Conservation (phyloP, 2,797 vertebrate species). For the Halcyon leucocephala region DNA sequence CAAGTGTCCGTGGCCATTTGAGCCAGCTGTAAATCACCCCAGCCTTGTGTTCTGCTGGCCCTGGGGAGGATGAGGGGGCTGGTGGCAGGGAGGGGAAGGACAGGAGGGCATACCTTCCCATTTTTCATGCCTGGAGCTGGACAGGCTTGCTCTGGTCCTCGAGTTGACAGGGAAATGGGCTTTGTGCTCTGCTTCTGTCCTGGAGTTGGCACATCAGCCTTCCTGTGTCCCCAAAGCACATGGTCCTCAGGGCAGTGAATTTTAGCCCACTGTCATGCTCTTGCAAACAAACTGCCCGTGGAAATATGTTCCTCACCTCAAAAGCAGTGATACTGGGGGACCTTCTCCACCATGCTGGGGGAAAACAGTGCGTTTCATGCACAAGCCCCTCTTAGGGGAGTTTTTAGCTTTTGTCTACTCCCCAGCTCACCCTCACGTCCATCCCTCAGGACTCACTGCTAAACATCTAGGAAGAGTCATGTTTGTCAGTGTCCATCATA, state of each 20-base stretch:
- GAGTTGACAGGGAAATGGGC: not conserved
- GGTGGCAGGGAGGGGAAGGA: not conserved
- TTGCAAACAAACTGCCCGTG: not conserved
- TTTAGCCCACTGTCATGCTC: not conserved
- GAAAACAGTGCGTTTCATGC: not conserved
- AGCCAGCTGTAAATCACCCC: not conserved
- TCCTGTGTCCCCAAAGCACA: rapidly evolving
- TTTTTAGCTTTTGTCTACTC: not conserved
- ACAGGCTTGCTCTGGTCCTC: not conserved
- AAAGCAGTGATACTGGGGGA: not conserved
- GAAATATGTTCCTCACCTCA: not conserved
- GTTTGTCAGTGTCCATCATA: not conserved
- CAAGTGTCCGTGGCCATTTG: not conserved
- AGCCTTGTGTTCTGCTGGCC: not conserved
- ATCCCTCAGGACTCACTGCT: not conserved
- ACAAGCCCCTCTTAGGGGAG: rapidly evolving
- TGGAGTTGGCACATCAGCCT: not conserved
- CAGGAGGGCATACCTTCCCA: not conserved
- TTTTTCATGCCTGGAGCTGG: not conserved
- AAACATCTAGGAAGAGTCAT: not conserved
- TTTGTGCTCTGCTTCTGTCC: not conserved
- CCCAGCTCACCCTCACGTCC: rapidly evolving
- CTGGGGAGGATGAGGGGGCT: not conserved
- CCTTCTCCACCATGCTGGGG: not conserved
- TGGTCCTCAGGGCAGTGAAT: not conserved